Evolutionary conservation across 2,113 vertebrate genomes (phyloP), one percentile per base, ranked within the genome.

Genomic region (Daubentonia madagascariensis): DNA sequence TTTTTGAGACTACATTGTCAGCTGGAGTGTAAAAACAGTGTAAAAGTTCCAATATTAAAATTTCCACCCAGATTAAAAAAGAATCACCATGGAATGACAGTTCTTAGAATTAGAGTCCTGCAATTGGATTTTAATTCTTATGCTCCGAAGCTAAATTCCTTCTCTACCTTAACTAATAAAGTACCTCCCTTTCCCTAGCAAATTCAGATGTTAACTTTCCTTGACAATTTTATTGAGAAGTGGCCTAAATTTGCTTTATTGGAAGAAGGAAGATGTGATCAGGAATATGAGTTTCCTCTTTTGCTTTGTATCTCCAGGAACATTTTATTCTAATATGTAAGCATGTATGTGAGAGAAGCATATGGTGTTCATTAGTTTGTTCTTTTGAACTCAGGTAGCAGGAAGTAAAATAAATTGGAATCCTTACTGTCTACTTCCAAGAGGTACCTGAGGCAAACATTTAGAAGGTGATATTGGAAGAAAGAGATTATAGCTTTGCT

Each of bases 1-100:
- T 92, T 90, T 87, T 96, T 25, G 96, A 87, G 61, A 75, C n/a
- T 87, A 45, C 30, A 93, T 48, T 93, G n/a, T 83, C 37, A 88
- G 72, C 43, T 87, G 22, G 54, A 90, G 1, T 30, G 16, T 59
- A 96, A 65, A 52, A 96, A 85, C 30, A 40, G 35, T 73, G 0
- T 52, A 65, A 17, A 95, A 57, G 23, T 52, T 84, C 5, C 17
- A 93, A 28, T 75, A 89, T 86, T 93, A 91, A 97, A 86, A 43
- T 96, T 78, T 95, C 43, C 5, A 70, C 48, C 4, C 52, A 72
- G 57, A 83, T 81, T 84, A 16, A 80, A 79, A 87, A 70, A 63
- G 5, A 94, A 81, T 14, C 72, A 88, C 91, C 28, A 75, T 45
- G 7, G 59, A 87, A 52, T 65, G 57, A 52, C 3, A 57, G 8